Evolutionary conservation across 2,888 invertebrate species (phyloP).

Genomic region (Ethmia dodecea): DNA sequence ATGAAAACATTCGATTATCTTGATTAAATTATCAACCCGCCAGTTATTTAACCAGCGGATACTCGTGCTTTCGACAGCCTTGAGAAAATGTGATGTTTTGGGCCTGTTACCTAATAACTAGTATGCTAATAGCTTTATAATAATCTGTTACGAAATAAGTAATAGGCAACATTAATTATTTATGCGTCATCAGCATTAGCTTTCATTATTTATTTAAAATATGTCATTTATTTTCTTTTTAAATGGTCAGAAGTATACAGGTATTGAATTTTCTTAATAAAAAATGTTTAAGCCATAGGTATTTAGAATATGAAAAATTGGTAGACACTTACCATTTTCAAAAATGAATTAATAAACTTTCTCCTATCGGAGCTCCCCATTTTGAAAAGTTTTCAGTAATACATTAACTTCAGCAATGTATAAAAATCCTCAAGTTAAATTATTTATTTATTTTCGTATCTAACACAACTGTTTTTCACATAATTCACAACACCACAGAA

Average conservation of each 20-base stretch:
- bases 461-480: constrained; percentile 56
- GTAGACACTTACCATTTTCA: constrained; percentile 62
- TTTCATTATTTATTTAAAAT: background rate
- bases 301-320: background rate
- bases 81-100: constrained; percentile 23
- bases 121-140: constrained; percentile 13
- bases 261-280: background rate
- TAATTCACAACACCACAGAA: constrained; percentile 57
- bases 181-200: constrained; percentile 2
- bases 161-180: constrained; percentile 1
- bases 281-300: background rate
- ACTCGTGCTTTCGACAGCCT: constrained; percentile 21
- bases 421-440: constrained; percentile 40
- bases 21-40: constrained; percentile 44
- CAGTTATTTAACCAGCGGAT: constrained; percentile 46
- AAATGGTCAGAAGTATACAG: no score
- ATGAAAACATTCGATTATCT: constrained; percentile 33
- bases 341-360: constrained; percentile 39
- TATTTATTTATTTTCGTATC: constrained; percentile 32
- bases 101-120: constrained; percentile 18
- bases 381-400: constrained; percentile 35
- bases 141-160: constrained; percentile 7
- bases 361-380: constrained; percentile 63
- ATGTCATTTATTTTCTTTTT: no score
- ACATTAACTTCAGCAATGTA: constrained; percentile 26